These are phyloP conservation scores for Epizoanthus ramosus DNA, from an alignment of 92 coral and sea anemone species.

Conservation along the genomic window DNA sequence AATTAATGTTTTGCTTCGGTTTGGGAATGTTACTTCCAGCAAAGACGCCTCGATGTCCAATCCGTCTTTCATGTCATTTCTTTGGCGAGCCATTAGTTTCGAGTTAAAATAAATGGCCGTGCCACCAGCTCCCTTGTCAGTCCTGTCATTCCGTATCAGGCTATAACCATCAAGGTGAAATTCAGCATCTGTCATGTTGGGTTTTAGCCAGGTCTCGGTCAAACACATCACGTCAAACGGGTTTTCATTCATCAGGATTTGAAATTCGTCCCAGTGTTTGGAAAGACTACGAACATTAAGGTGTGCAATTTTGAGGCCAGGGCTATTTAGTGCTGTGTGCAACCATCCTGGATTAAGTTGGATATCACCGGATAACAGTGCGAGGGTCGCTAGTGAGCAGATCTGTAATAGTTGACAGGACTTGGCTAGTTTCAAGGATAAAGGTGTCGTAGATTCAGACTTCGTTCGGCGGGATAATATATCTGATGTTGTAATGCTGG, in stretches of 20 bases:
- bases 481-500: conserved; percentile 14
- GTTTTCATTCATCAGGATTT: conserved; percentile 30
- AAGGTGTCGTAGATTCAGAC: too few species aligned
- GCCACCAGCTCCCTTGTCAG: not conserved
- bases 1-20: conserved; percentile 15
- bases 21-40: conserved; percentile 19
- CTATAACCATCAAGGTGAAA: conserved; percentile 27
- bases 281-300: conserved; percentile 32
- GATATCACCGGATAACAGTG: too few species aligned
- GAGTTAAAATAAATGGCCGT: conserved; percentile 36
- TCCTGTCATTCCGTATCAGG: conserved; percentile 19
- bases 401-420: too few species aligned
- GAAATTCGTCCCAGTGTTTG: conserved; percentile 31
- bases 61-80: conserved; percentile 13
- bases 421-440: too few species aligned
- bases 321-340: not conserved
- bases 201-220: conserved; percentile 40
- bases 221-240: conserved; percentile 32
- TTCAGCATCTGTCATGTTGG: not conserved
- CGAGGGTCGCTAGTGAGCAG: too few species aligned
- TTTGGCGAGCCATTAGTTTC: conserved; percentile 3
- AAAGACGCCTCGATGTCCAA: conserved; percentile 14
- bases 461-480: not conserved
- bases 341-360: too few species aligned
- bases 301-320: conserved; percentile 38